phyloP scores from a whole-genome alignment of 1,140 invertebrate genomes.

The Xylocopa sonorina region DNA sequence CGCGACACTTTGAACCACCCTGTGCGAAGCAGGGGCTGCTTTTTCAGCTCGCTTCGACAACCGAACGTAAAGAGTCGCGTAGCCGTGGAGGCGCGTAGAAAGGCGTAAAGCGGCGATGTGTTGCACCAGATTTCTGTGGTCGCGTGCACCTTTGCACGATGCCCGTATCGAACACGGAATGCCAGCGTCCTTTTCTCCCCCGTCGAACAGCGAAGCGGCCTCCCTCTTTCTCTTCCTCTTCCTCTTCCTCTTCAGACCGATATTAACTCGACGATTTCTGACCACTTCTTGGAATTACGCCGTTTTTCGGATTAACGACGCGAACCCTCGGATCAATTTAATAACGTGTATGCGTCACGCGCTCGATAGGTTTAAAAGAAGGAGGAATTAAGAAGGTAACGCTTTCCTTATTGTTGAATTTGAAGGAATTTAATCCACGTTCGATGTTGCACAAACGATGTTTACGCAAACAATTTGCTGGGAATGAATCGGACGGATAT shows the following conservation, averaged over 20 bases:
- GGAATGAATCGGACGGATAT: too few species aligned
- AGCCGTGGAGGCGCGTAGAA: conserved; percentile 28
- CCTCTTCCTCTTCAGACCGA: conserved; percentile 19
- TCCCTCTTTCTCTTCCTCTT: neutral
- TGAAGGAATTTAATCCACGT: too few species aligned
- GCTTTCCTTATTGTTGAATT: too few species aligned
- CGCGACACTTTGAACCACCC: neutral
- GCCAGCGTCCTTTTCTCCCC: conserved; percentile 53
- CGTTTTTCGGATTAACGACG: conserved; percentile 62
- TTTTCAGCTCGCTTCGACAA: conserved; percentile 27
- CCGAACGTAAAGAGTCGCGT: conserved; percentile 7
- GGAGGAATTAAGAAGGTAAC: too few species aligned
- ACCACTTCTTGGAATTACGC: conserved; percentile 58
- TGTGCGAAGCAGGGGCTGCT: neutral
- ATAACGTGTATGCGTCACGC: conserved; percentile 41
- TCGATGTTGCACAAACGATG: too few species aligned
- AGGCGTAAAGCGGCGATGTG: conserved; percentile 57
- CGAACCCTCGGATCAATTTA: conserved; percentile 36
- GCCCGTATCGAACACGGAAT: conserved; percentile 61
- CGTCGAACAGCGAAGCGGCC: conserved; percentile 50
- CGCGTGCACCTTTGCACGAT: conserved; percentile 67
- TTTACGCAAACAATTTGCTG: too few species aligned
- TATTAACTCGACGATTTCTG: conserved; percentile 66
- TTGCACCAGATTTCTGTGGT: conserved; percentile 64
- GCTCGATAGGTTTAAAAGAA: conserved; percentile 28